A percentile compares a stretch with the other conserved stretches of the same genome.
Evolutionary conservation across 2,113 vertebrate genomes (phyloP).

Genomic region (Serinus canaria): DNA sequence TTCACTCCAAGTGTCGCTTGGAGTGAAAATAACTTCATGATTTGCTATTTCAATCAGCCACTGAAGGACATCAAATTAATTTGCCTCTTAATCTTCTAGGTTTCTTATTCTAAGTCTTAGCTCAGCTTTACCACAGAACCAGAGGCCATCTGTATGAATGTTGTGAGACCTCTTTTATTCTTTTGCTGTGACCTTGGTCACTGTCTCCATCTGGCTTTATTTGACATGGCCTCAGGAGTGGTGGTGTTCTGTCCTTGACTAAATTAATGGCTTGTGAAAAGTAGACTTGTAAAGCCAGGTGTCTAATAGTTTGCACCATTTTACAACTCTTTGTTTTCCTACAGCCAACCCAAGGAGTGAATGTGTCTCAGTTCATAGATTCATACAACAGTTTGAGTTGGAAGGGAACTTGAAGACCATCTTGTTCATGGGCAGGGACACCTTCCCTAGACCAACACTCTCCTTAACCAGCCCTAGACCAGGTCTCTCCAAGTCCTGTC

Average conservation of each 20-base stretch:
- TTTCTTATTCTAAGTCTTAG: neutral
- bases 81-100: neutral
- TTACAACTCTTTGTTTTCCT: neutral
- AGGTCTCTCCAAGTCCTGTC: neutral
- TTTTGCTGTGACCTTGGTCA: neutral
- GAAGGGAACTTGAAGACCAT: neutral
- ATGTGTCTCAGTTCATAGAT: neutral
- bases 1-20: neutral
- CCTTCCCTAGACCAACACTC: neutral
- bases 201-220: neutral
- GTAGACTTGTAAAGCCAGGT: neutral
- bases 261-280: neutral
- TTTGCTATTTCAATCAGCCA: neutral
- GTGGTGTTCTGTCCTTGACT: neutral
- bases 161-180: neutral
- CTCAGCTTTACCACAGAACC: neutral
- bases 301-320: neutral
- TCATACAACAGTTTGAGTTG: neutral
- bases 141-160: neutral
- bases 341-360: neutral
- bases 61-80: neutral
- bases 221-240: neutral
- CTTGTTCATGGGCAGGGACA: neutral
- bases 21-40: too few relatives aligned
- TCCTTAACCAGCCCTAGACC: neutral